These are phyloP conservation scores for Chrysolina americana DNA, from an alignment of 2,888 invertebrate species.

Conservation along the genomic window DNA sequence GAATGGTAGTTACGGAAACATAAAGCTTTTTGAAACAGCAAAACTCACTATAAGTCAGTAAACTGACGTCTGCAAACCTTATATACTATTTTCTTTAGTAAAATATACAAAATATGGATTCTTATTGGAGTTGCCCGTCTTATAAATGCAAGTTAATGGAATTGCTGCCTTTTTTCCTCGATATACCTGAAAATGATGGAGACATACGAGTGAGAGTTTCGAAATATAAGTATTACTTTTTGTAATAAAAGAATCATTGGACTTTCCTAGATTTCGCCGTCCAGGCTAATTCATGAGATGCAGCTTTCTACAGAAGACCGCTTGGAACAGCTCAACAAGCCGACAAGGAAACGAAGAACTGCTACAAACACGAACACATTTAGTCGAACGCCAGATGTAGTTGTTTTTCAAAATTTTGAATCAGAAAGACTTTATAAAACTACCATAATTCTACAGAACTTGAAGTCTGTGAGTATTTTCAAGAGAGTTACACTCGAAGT, in stretches of 20 bases:
- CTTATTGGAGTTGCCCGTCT: constrained; percentile 28
- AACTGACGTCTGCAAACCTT: background rate
- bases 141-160: constrained; percentile 45
- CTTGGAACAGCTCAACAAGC: constrained; percentile 57
- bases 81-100: background rate
- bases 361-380: constrained; percentile 54
- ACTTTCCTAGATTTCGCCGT: constrained; percentile 62
- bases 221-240: constrained; percentile 6
- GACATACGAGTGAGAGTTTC: constrained; percentile 40
- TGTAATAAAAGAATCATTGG: constrained; percentile 27
- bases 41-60: background rate
- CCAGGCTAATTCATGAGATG: constrained; percentile 63
- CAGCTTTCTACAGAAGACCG: constrained; percentile 62
- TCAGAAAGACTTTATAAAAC: constrained; percentile 71
- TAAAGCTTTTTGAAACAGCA: background rate
- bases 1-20: too few relatives aligned
- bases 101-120: constrained; percentile 7
- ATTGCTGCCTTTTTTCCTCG: constrained; percentile 53
- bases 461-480: constrained; percentile 70
- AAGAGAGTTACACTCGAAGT: background rate
- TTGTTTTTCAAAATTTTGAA: constrained; percentile 76
- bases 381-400: constrained; percentile 69
- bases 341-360: constrained; percentile 53
- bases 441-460: constrained; percentile 73
- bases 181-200: constrained; percentile 43